Evolutionary conservation across 2,888 invertebrate species (phyloP).

Genomic region (Thumatha senex): DNA sequence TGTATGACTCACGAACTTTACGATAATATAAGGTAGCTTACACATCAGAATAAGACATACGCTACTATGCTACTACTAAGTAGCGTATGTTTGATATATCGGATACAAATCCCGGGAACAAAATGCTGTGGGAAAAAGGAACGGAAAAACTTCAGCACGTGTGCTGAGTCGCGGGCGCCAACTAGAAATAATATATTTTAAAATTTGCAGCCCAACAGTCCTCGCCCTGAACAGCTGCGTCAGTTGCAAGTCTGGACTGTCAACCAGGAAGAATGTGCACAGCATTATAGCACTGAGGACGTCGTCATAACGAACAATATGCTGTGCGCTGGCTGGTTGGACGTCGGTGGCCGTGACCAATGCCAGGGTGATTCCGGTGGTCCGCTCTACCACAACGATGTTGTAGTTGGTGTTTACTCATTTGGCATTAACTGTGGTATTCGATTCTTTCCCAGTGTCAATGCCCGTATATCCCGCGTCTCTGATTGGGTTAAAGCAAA

Average conservation of each 20-base stretch:
- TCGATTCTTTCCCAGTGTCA: slow-evolving; percentile 35
- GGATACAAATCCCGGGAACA: no score
- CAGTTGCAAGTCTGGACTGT: slow-evolving; percentile 51
- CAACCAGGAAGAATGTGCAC: slow-evolving; percentile 41
- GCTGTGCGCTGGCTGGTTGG: slow-evolving; percentile 60
- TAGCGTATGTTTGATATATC: no score
- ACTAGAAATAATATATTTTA: no score
- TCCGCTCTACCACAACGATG: slow-evolving; percentile 55
- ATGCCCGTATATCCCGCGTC: slow-evolving; percentile 25
- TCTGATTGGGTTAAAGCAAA: background rate
- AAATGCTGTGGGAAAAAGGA: no score
- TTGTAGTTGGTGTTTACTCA: slow-evolving; percentile 15
- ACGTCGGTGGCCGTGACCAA: slow-evolving; percentile 63
- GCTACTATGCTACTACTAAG: no score
- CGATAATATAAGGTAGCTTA: no score
- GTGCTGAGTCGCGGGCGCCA: no score
- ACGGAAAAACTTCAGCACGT: no score
- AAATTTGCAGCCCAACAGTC: slow-evolving; percentile 22
- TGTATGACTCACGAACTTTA: no score
- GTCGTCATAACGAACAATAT: slow-evolving; percentile 48
- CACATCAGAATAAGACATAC: no score
- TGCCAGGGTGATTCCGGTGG: slow-evolving; percentile 65
- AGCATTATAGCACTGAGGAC: slow-evolving; percentile 36
- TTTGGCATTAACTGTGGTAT: slow-evolving; percentile 1
- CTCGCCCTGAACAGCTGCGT: slow-evolving; percentile 39